Percentiles rank a stretch among this genome's conserved stretches.
These are phyloP conservation scores for Strigamia maritima DNA, from an alignment of 2,888 invertebrate species.

Conservation along the genomic window DNA sequence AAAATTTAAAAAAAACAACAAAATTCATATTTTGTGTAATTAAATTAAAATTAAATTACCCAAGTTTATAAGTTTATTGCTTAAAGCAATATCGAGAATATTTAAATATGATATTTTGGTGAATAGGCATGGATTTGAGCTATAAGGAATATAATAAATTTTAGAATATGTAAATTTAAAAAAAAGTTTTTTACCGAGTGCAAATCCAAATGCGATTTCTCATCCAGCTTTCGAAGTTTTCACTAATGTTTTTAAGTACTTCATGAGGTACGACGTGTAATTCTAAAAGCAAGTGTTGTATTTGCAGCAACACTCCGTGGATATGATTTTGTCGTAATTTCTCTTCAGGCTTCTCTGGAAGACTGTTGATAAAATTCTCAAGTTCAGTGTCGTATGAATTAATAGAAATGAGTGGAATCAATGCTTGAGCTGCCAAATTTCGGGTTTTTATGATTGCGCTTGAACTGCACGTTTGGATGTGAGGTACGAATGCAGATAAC, in stretches of 20 bases:
- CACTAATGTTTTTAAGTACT: background rate
- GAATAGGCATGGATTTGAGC: conserved; percentile 39
- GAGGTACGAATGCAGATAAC: conserved; percentile 65
- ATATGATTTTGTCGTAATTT: conserved; percentile 59
- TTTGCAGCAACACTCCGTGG: conserved; percentile 64
- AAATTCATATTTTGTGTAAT: background rate
- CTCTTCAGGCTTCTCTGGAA: conserved; percentile 47
- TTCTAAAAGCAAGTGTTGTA: conserved; percentile 12
- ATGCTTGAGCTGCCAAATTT: conserved; percentile 68
- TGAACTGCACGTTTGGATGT: conserved; percentile 62
- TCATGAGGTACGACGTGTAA: background rate
- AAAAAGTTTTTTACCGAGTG: background rate
- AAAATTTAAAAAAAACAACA: background rate
- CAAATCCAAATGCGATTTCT: conserved; percentile 26
- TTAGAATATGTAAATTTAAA: background rate
- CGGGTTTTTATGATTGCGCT: conserved; percentile 68
- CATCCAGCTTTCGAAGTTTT: conserved; percentile 19
- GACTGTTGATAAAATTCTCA: conserved; percentile 50
- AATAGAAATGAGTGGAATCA: conserved; percentile 60
- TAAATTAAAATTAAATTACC: conserved; percentile 35
- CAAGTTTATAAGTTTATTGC: conserved; percentile 20
- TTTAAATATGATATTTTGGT: conserved; percentile 38
- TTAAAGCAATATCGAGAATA: conserved; percentile 38
- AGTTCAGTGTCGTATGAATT: conserved; percentile 50
- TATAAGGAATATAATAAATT: conserved; percentile 12